These are phyloP conservation scores for Mugil cephalus DNA, from an alignment of 2,113 vertebrate species.

Conservation along the genomic window DNA sequence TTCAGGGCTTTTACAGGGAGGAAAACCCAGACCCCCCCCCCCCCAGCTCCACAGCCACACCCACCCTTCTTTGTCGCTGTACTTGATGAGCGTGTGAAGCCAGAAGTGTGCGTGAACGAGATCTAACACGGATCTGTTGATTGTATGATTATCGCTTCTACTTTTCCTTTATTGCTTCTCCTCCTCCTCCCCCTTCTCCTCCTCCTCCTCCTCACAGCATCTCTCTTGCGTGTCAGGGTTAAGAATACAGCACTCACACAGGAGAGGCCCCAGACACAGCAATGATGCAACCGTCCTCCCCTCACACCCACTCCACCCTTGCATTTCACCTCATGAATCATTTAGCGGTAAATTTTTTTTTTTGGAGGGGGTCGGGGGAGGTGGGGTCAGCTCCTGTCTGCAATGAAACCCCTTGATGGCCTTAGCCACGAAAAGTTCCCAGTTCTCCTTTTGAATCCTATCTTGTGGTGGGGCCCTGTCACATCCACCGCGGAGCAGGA, in stretches of 20 bases:
- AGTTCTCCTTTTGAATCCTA: conserved; percentile 37
- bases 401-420: conserved; percentile 35
- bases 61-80: conserved; percentile 63
- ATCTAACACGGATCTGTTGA: conserved; percentile 40
- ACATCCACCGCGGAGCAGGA: conserved; percentile 64
- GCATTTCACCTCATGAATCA: conserved; percentile 74
- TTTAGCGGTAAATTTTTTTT: conserved; percentile 62
- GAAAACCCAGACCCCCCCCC: conserved; percentile 54
- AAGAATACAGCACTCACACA: conserved; percentile 61
- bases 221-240: conserved; percentile 52
- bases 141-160: conserved; percentile 37
- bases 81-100: conserved; percentile 33
- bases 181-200: background rate
- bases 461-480: conserved; percentile 53
- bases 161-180: background rate
- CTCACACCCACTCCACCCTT: background rate
- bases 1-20: conserved; percentile 70
- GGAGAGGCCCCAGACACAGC: conserved; percentile 61
- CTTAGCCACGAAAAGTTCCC: conserved; percentile 15
- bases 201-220: background rate
- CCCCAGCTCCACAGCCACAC: conserved; percentile 44
- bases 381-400: conserved; percentile 29
- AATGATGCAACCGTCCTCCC: conserved; percentile 59
- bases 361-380: background rate
- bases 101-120: conserved; percentile 41